Evolutionary conservation across 2,888 invertebrate genomes (phyloP).

Genomic region (Theristus sp.): DNA sequence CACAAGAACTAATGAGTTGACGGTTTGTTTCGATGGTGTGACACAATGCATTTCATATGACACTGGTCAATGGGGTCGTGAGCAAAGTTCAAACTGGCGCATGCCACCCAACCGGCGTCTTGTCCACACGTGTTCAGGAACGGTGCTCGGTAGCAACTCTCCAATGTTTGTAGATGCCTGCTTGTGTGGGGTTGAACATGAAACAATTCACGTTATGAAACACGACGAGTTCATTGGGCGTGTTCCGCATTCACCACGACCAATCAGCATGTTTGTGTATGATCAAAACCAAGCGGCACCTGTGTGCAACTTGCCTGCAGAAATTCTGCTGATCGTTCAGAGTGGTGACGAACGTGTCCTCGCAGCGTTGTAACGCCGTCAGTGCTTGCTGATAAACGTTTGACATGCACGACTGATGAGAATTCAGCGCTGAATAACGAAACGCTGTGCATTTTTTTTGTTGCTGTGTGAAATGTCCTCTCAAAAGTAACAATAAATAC

Average conservation of each 20-base stretch:
- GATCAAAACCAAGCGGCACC: too few species aligned
- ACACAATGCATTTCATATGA: not conserved
- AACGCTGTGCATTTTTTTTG: too few species aligned
- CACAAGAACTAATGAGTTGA: too few species aligned
- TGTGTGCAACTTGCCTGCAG: not conserved
- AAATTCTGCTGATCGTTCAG: not conserved
- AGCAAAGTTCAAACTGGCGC: not conserved
- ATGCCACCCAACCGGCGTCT: not conserved
- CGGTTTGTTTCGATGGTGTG: not conserved
- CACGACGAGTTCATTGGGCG: too few species aligned
- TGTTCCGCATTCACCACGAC: too few species aligned
- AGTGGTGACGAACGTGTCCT: not conserved
- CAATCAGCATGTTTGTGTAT: too few species aligned
- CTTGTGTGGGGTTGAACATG: not conserved
- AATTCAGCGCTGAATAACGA: not conserved
- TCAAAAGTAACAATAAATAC: too few species aligned
- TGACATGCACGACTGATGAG: not conserved
- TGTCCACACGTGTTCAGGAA: not conserved
- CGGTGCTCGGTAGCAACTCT: not conserved
- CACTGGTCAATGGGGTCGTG: not conserved
- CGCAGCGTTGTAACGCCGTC: not conserved
- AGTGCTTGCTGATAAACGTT: not conserved
- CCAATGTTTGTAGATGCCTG: not conserved
- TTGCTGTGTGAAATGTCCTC: too few species aligned
- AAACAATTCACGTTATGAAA: too few species aligned